Evolutionary conservation across 2,888 invertebrate species (phyloP), one percentile per base, ranked within the genome.

Genomic region (Pristionchus japonicus): DNA sequence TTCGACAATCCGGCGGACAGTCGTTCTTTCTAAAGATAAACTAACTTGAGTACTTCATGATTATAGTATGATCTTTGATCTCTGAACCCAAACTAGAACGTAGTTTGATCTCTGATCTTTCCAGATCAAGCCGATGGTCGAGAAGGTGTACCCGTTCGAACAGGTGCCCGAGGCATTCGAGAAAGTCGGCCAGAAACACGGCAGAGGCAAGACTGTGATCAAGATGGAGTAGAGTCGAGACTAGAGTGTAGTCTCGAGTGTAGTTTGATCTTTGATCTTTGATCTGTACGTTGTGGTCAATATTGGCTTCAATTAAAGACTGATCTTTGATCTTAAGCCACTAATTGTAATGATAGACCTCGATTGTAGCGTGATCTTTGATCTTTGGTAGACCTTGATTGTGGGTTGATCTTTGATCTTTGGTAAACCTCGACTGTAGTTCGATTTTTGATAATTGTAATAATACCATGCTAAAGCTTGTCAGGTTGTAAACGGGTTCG

Each of bases 41-140:
- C n/a, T n/a, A n/a, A n/a, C n/a, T n/a, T n/a, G n/a, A n/a, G n/a
- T n/a, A n/a, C n/a, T n/a, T n/a, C n/a, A n/a, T n/a, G n/a, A n/a
- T 23, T 23, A 23, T 3, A 6, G 57, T 57, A 6, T 57, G 57
- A 7, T 57, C 57, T 57, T 57, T 57, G 57, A 6, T 57, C 57
- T 23, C 20, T 74, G 3, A 40, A 31, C 86, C 64, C 23, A 89
- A 77, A 23, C n/a, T 31, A 37, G 57, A 70, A 3, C 34, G 20
- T 37, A 70, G 31, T 47, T 40, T 47, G 20, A 47, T 17, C 6
- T 47, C 23, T 47, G 20, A 47, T 17, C 6, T 20, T 88, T 91
- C 40, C 94, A 97, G 96, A 95, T 97, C 52, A 94, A 95, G 77
- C 97, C 97, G 13, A 95, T 96, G 34, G 96, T 98, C 92, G 96